phyloP scores from a whole-genome alignment of 2,888 invertebrate species.

The Podabrus alpinus region DNA sequence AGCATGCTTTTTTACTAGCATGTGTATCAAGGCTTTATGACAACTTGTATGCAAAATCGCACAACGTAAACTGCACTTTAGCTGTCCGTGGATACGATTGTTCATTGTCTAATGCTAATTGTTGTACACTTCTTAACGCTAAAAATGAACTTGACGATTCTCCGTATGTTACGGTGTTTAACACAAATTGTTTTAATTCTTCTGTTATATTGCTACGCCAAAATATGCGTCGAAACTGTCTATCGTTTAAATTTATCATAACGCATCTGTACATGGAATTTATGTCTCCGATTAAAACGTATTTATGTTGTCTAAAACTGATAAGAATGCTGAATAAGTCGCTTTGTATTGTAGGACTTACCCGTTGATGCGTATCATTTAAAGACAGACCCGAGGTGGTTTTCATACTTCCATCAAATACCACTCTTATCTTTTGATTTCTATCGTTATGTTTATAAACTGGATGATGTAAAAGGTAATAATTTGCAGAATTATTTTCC shows the following conservation, averaged over 20 bases:
- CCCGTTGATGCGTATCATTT: slow-evolving; percentile 20
- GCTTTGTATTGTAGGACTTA: slow-evolving; percentile 27
- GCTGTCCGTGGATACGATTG: slow-evolving; percentile 27
- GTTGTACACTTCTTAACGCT: slow-evolving; percentile 29
- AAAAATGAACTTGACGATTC: slow-evolving; percentile 32
- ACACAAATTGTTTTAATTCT: slow-evolving; percentile 20
- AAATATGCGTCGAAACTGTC: slow-evolving; percentile 34
- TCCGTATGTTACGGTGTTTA: slow-evolving; percentile 38
- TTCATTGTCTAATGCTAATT: slow-evolving; percentile 28
- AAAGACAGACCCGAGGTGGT: slow-evolving; percentile 22
- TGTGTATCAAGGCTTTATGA: too few relatives aligned
- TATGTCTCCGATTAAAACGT: slow-evolving; percentile 40
- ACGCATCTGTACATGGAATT: slow-evolving; percentile 42
- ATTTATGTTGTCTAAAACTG: slow-evolving; percentile 37
- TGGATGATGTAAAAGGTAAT: slow-evolving; percentile 26
- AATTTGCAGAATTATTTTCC: too few relatives aligned
- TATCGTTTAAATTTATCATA: slow-evolving; percentile 30
- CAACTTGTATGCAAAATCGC: too few relatives aligned
- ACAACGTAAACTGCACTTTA: too few relatives aligned
- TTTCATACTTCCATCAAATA: slow-evolving; percentile 26
- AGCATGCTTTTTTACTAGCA: too few relatives aligned
- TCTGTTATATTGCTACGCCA: slow-evolving; percentile 28
- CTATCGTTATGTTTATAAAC: slow-evolving; percentile 24
- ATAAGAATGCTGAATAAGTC: slow-evolving; percentile 37
- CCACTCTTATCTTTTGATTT: slow-evolving; percentile 29